phyloP scores from a whole-genome alignment of 2,113 vertebrate genomes.

The Chauna torquata region DNA sequence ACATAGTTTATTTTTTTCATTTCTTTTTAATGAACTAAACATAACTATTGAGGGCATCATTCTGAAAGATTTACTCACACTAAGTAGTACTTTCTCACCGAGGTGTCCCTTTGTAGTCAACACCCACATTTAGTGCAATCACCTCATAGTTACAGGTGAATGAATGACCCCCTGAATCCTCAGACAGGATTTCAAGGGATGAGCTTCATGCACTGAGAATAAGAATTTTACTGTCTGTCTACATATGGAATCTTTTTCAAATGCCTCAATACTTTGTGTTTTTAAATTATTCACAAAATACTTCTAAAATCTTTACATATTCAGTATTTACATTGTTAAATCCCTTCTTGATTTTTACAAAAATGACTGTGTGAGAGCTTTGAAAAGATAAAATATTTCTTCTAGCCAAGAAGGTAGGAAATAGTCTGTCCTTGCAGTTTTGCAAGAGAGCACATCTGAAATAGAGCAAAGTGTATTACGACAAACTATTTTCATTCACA shows the following conservation, averaged over 20 bases:
- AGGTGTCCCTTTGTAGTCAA: background rate
- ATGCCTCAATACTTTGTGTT: background rate
- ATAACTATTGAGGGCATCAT: background rate
- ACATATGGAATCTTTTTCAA: background rate
- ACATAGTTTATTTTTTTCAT: background rate
- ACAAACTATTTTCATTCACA: background rate
- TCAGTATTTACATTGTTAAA: background rate
- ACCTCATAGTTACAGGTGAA: background rate
- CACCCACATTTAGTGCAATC: background rate
- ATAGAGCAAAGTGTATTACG: background rate
- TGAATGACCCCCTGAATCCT: background rate
- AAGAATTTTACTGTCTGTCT: background rate
- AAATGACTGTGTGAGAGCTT: background rate
- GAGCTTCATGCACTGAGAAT: background rate
- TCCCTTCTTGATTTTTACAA: background rate
- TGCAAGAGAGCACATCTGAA: background rate
- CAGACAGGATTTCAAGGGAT: background rate
- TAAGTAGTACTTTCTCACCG: background rate
- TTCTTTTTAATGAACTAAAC: background rate
- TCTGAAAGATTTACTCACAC: background rate
- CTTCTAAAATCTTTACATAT: background rate
- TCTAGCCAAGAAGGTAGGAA: background rate
- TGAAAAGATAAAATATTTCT: background rate
- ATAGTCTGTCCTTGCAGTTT: background rate
- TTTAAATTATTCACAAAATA: background rate